These are phyloP conservation scores for Saturnia pavonia DNA, from an alignment of 2,888 invertebrate species.

Conservation along the genomic window DNA sequence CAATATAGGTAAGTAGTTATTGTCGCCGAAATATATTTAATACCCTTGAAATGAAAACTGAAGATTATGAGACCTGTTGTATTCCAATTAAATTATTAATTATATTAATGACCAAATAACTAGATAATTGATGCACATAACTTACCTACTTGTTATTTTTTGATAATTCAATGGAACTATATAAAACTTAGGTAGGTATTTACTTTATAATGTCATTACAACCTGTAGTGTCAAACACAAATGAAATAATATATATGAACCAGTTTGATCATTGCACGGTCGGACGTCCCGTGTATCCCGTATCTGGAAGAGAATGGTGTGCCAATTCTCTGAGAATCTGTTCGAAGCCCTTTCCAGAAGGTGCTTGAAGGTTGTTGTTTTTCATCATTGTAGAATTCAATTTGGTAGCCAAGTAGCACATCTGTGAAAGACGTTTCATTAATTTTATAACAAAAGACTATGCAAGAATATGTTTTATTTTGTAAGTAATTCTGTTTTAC, in stretches of 20 bases:
- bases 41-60: neutral
- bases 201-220: neutral
- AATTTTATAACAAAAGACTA: neutral
- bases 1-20: neutral
- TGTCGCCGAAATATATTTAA: neutral
- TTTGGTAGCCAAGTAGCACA: constrained; percentile 88
- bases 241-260: neutral
- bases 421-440: constrained; percentile 52
- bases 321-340: constrained; percentile 84
- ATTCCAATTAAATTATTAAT: neutral
- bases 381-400: constrained; percentile 83
- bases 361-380: constrained; percentile 70
- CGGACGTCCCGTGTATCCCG: constrained; percentile 88
- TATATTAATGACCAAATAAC: neutral
- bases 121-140: neutral
- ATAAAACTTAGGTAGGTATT: neutral
- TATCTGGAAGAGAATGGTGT: constrained; percentile 74
- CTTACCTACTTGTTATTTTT: neutral
- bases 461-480: too few species aligned
- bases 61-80: neutral
- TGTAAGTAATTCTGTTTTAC: too few species aligned
- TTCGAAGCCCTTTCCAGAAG: constrained; percentile 84
- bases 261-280: constrained; percentile 84
- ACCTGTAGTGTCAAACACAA: neutral
- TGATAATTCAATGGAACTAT: neutral